Base-by-base conservation (phyloP, 2,797 vertebrate species). In the Coregonus suidteri region DNA sequence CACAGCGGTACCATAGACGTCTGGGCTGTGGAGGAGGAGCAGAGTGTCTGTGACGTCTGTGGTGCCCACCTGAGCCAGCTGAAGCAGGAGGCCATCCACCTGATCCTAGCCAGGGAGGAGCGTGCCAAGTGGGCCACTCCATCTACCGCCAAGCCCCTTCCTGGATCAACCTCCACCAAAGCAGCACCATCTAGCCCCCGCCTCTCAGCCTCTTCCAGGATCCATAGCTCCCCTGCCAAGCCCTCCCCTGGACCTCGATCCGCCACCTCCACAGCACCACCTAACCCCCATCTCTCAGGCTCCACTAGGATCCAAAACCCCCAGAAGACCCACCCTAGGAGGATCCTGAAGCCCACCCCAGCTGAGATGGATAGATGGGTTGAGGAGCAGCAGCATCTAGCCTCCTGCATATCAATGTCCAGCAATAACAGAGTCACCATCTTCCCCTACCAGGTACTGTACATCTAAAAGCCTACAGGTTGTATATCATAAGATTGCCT, bases 31-130 rank as follows among this genome's bases (percentile, higher is more conserved):
- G 90, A 95, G 82, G 96, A 97, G 80, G 96, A 97, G 81, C 95
- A 94, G 83, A 88, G 91, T 3, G 76, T 80, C 80, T 99, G 98
- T 82, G 95, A 96, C 4, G 90, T 96, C 80, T 99, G 98, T 73
- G 95, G 95, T 41, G 93, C 95, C 0, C 96, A 96, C 90, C 90
- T 97, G 90, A 96, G 94, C 90, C 97, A 97, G 89, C 84, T 99
- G 82, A 98, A 98, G 86, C 97, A 96, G 81, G 97, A 99, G 86
- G 98, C 97, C 41, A 89, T 98, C 87, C 96, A 96, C 89, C 93
- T 97, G 95, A 96, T 98, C 82, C 93, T 98, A 85, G 93, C 93
- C 78, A 88, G 96, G 77, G 96, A 97, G 79, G 96, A 97, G 79
- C 95, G 95, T 84, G 90, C 95, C 20, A 92, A 96, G 72, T 96